Conservation (phyloP, 2,888 invertebrate species). For the Marronus borbonicus region DNA sequence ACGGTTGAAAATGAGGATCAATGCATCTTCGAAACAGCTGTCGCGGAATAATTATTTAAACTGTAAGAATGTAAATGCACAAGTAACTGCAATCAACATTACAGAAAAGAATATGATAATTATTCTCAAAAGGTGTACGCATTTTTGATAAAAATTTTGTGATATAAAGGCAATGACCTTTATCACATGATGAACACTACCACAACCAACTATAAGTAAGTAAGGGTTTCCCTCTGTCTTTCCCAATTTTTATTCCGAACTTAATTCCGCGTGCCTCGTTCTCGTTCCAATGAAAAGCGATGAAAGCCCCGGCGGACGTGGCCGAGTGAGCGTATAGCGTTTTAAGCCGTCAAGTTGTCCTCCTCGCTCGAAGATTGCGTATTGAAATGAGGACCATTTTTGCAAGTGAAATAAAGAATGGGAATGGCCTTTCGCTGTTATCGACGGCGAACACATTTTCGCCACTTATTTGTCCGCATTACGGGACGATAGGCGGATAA, state of each 20-base stretch:
- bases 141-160: no score
- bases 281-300: not conserved
- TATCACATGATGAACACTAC: no score
- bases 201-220: no score
- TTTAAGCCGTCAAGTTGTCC: conserved; percentile 56
- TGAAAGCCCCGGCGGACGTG: conserved; percentile 9
- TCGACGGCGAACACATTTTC: conserved; percentile 64
- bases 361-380: conserved; percentile 60
- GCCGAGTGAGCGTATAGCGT: conserved; percentile 12
- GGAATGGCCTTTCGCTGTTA: conserved; percentile 65
- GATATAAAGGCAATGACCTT: no score
- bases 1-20: no score
- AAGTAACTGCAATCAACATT: no score
- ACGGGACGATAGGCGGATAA: conserved; percentile 54
- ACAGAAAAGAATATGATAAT: no score
- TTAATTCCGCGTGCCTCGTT: not conserved
- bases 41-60: no score
- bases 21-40: no score
- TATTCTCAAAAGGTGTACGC: no score
- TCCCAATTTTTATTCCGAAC: conserved; percentile 15
- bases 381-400: conserved; percentile 63
- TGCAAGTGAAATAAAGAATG: conserved; percentile 66
- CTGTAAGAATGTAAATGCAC: no score
- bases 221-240: not conserved
- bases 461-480: conserved; percentile 62